Percentiles rank a stretch among this genome's conserved stretches.
These are phyloP conservation scores for Aphyosemion australe DNA, from an alignment of 2,113 vertebrate genomes.

Conservation along the genomic window DNA sequence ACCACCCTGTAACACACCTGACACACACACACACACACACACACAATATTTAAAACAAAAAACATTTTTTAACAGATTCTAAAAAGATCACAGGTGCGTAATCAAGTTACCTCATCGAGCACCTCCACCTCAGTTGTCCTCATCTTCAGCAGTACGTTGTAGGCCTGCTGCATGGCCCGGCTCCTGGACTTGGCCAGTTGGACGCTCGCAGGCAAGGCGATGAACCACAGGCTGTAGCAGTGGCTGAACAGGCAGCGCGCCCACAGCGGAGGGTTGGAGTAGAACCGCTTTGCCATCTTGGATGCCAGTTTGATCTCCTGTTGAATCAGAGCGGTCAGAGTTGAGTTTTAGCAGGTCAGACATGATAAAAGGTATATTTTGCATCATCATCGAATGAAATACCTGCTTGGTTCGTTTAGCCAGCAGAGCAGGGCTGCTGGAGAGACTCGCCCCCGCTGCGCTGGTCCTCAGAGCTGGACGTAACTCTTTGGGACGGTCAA, in stretches of 20 bases:
- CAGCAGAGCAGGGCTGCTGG: constrained; percentile 93
- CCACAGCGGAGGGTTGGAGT: constrained; percentile 88
- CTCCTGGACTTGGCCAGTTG: constrained; percentile 87
- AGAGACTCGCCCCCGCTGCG: constrained; percentile 81
- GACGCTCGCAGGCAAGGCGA: constrained; percentile 91
- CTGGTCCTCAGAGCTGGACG: constrained; percentile 84
- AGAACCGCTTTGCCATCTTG: constrained; percentile 91
- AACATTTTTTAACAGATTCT: not conserved
- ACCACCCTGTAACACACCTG: constrained; percentile 97
- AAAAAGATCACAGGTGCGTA: not conserved
- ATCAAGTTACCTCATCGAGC: constrained; percentile 87
- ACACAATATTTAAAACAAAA: no score
- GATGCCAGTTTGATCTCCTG: constrained; percentile 96
- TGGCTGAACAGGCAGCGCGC: constrained; percentile 95
- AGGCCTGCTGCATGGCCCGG: constrained; percentile 90
- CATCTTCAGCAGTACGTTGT: constrained; percentile 93
- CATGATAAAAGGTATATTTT: not conserved
- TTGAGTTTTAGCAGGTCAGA: not conserved
- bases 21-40: not conserved
- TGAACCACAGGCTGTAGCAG: constrained; percentile 98
- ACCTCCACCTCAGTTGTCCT: constrained; percentile 91
- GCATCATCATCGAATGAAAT: not conserved
- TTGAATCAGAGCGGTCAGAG: constrained; percentile 5
- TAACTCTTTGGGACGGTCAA: constrained; percentile 88
- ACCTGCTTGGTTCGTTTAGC: constrained; percentile 98